phyloP scores from a whole-genome alignment of 2,888 invertebrate species.

The Diarsia dahlii region DNA sequence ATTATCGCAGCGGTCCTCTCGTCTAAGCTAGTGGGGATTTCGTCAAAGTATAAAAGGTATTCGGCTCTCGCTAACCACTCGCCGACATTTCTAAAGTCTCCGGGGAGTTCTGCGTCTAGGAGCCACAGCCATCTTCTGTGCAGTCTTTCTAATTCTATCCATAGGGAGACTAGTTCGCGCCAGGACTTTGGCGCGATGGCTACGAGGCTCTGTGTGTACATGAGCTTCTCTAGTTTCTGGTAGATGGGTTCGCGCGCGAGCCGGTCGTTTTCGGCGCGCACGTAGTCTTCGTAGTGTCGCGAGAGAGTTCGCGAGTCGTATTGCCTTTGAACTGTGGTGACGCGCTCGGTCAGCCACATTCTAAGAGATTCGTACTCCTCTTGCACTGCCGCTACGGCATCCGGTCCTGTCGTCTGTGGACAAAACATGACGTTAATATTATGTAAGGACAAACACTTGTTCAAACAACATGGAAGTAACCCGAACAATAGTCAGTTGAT shows the following conservation, averaged over 20 bases:
- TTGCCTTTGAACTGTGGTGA: constrained; percentile 94
- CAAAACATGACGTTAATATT: constrained; percentile 33
- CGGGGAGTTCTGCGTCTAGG: constrained; percentile 96
- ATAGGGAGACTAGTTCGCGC: constrained; percentile 94
- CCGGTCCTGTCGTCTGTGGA: constrained; percentile 92
- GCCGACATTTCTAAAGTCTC: constrained; percentile 96
- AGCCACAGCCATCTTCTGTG: constrained; percentile 97
- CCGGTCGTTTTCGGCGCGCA: constrained; percentile 94
- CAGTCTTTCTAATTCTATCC: constrained; percentile 95
- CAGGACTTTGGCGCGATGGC: constrained; percentile 96
- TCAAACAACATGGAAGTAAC: constrained; percentile 18
- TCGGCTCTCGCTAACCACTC: constrained; percentile 98
- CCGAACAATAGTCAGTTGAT: constrained; percentile 28
- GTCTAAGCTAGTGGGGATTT: constrained; percentile 96
- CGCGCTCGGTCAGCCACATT: constrained; percentile 95
- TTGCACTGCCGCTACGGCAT: constrained; percentile 94
- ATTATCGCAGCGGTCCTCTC: constrained; percentile 97
- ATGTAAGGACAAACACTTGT: constrained; percentile 23
- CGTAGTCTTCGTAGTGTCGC: constrained; percentile 95
- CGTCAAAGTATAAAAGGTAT: constrained; percentile 94
- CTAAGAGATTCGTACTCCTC: constrained; percentile 95
- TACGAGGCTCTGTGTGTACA: constrained; percentile 95
- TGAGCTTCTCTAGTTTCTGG: constrained; percentile 94
- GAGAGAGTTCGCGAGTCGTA: constrained; percentile 94
- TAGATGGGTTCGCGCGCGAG: constrained; percentile 93